Conservation (phyloP, 2,888 invertebrate species). For the Rugalucina vietnamica region DNA sequence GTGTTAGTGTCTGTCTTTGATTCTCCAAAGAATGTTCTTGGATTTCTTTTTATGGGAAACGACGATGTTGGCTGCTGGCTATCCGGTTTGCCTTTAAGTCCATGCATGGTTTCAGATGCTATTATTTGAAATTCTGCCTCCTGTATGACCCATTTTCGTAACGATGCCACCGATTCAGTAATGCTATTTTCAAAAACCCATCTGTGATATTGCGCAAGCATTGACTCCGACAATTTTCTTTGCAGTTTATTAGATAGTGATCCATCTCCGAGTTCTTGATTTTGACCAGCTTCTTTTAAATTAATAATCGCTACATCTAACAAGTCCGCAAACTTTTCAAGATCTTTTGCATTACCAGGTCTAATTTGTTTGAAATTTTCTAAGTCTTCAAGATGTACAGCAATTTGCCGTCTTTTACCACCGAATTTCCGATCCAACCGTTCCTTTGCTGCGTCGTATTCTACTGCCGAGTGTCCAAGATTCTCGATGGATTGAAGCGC, state of each 20-base stretch:
- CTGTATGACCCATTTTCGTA: slow-evolving; percentile 8
- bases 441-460: slow-evolving; percentile 32
- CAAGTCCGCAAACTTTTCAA: slow-evolving; percentile 21
- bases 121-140: slow-evolving; percentile 25
- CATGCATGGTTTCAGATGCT: slow-evolving; percentile 30
- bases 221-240: slow-evolving; percentile 32
- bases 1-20: neutral
- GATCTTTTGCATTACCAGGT: slow-evolving; percentile 8
- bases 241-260: slow-evolving; percentile 3
- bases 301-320: slow-evolving; percentile 18
- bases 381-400: neutral
- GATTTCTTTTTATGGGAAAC: neutral
- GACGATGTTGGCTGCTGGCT: neutral
- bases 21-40: slow-evolving; percentile 1
- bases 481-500: slow-evolving; percentile 27
- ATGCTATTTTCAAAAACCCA: slow-evolving; percentile 32
- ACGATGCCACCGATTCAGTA: slow-evolving; percentile 1
- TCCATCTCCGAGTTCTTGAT: neutral
- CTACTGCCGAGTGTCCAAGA: slow-evolving; percentile 30
- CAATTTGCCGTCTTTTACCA: slow-evolving; percentile 3
- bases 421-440: slow-evolving; percentile 26
- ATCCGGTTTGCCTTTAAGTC: neutral
- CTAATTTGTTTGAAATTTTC: neutral
- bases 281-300: neutral
- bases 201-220: slow-evolving; percentile 32